A percentile compares a stretch with the other conserved stretches of the same genome.
phyloP scores from a whole-genome alignment of 1,140 invertebrate species.

The Aphelenchoides avenae region DNA sequence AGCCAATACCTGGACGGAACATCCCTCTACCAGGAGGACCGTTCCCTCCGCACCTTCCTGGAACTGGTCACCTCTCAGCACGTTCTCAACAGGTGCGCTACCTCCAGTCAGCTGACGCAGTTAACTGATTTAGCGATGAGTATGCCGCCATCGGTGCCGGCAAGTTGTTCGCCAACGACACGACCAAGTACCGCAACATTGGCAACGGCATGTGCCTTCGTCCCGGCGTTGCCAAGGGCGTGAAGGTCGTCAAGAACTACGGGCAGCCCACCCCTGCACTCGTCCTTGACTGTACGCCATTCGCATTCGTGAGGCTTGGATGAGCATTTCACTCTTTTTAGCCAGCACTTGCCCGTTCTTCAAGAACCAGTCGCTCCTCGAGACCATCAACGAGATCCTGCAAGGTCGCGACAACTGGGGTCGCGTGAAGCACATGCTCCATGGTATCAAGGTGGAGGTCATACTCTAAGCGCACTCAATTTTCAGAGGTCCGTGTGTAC shows the following conservation, averaged over 20 bases:
- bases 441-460: not conserved
- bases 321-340: too few species aligned
- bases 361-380: slow-evolving; percentile 1
- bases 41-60: slow-evolving; percentile 7
- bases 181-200: not conserved
- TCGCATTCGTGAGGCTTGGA: slow-evolving; percentile 3
- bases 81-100: slow-evolving; percentile 12
- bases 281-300: slow-evolving; percentile 28
- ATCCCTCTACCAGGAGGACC: not conserved
- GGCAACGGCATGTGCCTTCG: slow-evolving; percentile 22
- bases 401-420: not conserved
- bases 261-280: not conserved
- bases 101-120: too few species aligned
- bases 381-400: slow-evolving; percentile 8
- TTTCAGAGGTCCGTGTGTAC: slow-evolving; percentile 14
- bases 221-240: slow-evolving; percentile 19
- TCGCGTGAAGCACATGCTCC: not conserved
- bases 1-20: slow-evolving; percentile 3
- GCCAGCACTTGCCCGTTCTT: slow-evolving; percentile 10
- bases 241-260: slow-evolving; percentile 17
- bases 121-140: slow-evolving; percentile 13
- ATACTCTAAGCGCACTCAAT: not conserved
- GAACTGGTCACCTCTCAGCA: slow-evolving; percentile 17
- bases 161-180: slow-evolving; percentile 19
- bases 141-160: slow-evolving; percentile 7